Conservation (phyloP, 64 coral and sea anemone genomes). For the Pachyseris speciosa region DNA sequence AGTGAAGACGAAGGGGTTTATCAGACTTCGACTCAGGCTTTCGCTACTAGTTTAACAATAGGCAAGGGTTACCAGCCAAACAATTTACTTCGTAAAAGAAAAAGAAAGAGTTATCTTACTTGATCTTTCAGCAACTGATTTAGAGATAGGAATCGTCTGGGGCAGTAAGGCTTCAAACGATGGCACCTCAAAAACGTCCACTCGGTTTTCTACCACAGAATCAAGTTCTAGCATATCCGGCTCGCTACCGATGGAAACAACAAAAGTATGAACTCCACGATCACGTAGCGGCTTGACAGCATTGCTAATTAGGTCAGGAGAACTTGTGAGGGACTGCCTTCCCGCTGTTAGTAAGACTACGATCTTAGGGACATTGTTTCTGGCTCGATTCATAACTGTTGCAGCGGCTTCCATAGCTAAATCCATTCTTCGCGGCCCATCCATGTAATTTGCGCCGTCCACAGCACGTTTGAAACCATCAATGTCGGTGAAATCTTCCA, state of each 20-base stretch:
- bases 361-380: constrained; percentile 56
- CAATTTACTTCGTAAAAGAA: neutral
- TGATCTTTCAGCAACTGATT: constrained; percentile 16
- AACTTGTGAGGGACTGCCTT: constrained; percentile 8
- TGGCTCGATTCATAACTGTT: constrained; percentile 13
- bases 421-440: constrained; percentile 78
- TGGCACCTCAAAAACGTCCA: constrained; percentile 46
- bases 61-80: too few relatives aligned
- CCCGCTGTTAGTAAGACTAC: constrained; percentile 76
- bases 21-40: too few relatives aligned
- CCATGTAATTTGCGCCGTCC: constrained; percentile 38
- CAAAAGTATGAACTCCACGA: constrained; percentile 56
- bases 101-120: neutral
- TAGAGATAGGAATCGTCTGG: neutral
- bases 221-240: constrained; percentile 9
- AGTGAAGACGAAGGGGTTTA: too few relatives aligned
- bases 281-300: constrained; percentile 17
- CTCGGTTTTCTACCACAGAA: constrained; percentile 25
- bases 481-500: constrained; percentile 32
- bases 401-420: constrained; percentile 61
- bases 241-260: constrained; percentile 49
- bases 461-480: constrained; percentile 52
- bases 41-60: too few relatives aligned
- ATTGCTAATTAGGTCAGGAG: neutral
- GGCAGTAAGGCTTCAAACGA: constrained; percentile 27